phyloP scores from a whole-genome alignment of 2,113 vertebrate species.

The Scophthalmus maximus region DNA sequence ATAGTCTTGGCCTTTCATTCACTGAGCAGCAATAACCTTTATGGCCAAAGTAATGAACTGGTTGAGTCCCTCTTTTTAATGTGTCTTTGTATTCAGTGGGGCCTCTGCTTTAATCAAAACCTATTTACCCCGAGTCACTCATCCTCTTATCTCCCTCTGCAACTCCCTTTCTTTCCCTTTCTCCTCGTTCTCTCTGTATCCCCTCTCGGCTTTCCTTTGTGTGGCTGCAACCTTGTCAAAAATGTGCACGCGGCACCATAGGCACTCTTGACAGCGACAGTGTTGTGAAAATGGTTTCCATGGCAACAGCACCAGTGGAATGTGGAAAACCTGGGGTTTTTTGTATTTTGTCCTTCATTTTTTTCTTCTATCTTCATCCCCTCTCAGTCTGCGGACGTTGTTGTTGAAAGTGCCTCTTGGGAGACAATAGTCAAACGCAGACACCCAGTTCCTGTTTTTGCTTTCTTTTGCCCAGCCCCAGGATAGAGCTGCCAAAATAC shows the following conservation, averaged over 20 bases:
- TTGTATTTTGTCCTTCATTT: conserved; percentile 19
- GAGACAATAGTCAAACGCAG: conserved; percentile 36
- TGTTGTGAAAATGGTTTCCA: conserved; percentile 80
- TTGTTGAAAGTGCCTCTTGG: conserved; percentile 44
- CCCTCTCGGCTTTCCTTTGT: conserved; percentile 70
- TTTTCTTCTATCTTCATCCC: conserved; percentile 28
- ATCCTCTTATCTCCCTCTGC: conserved; percentile 74
- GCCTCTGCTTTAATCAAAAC: conserved; percentile 75
- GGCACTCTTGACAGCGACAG: conserved; percentile 53
- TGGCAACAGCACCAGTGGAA: conserved; percentile 77
- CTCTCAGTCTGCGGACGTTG: conserved; percentile 36
- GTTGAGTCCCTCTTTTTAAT: conserved; percentile 77
- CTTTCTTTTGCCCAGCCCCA: neutral
- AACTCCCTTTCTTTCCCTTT: conserved; percentile 52
- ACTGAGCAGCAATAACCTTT: conserved; percentile 80
- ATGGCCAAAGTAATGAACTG: conserved; percentile 79
- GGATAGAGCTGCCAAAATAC: conserved; percentile 14
- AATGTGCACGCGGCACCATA: conserved; percentile 72
- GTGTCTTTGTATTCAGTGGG: conserved; percentile 74
- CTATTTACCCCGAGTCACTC: conserved; percentile 78
- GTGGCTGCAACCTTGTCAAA: conserved; percentile 81
- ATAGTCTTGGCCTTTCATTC: conserved; percentile 79
- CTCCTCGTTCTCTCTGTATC: conserved; percentile 39
- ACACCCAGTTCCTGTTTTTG: neutral
- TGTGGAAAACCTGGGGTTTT: conserved; percentile 42